Evolutionary conservation across 2,888 invertebrate species (phyloP), one percentile per base, ranked within the genome.

Genomic region (Microplitis deprimator): DNA sequence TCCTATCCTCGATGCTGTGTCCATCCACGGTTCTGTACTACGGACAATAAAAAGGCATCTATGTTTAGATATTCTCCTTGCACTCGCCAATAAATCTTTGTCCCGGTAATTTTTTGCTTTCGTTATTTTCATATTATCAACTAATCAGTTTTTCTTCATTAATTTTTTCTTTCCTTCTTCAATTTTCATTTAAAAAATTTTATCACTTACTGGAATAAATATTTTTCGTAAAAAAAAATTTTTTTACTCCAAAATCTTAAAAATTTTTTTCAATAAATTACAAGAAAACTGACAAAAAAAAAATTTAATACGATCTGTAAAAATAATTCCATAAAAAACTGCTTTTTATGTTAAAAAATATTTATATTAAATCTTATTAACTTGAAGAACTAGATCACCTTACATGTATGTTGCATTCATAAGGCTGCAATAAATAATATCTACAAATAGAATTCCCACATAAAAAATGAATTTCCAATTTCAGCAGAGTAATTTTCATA

Each of bases 1-100:
- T 75, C 75, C n/a, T 29, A 76, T 77, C 76, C 50, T 50, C 13
- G 50, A 10, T 50, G 50, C 50, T 50, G 50, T 50, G 50, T 50
- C 50, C 50, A 50, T 8, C 41, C 50, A 50, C 50, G 50, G 50
- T 50, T 50, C 8, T 8, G 4, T 50, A 13, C 10, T 50, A 50
- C 13, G 50, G 29, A 29, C 50, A 50, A 50, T 50, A 50, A 50
- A 50, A 50, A 50, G 13, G 7, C 13, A 50, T 50, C 50, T 50
- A 50, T 50, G 50, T 50, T 50, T 50, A 50, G 50, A 50, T 50
- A 50, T 50, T 50, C 50, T 50, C 50, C 50, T 50, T 50, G 50
- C 50, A 50, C 50, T 50, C 13, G 8, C 50, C 50, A 50, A 50
- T 50, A 8, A 50, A 50, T 50, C 50, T 50, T 50, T 50, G 50